These are phyloP conservation scores for Batillaria attramentaria DNA, from an alignment of 1,140 invertebrate species.

Conservation along the genomic window DNA sequence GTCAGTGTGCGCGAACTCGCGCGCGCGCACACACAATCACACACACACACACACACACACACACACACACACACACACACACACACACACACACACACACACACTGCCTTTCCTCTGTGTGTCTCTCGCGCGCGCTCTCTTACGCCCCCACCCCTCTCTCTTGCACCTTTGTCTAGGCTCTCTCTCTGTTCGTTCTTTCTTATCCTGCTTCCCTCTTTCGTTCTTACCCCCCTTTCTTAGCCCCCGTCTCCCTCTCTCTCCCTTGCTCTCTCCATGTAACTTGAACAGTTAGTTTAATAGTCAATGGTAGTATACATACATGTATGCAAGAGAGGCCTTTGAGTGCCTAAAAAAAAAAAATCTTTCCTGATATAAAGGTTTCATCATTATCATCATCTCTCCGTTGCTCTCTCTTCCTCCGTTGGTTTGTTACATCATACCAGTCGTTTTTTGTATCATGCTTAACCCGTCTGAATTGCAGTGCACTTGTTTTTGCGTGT, in stretches of 20 bases:
- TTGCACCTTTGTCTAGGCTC: background rate
- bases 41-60: background rate
- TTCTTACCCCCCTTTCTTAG: background rate
- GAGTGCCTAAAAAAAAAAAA: background rate
- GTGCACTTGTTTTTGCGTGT: conserved; percentile 16
- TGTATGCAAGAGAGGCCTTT: background rate
- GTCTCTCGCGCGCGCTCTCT: background rate
- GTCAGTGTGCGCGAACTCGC: no score
- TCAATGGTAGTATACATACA: background rate
- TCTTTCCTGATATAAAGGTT: background rate
- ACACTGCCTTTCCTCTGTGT: background rate
- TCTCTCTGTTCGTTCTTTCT: background rate
- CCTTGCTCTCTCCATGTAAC: background rate
- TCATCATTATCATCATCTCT: background rate
- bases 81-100: background rate
- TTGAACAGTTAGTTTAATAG: background rate
- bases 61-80: background rate
- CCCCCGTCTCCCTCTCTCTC: background rate
- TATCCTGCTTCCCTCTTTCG: background rate
- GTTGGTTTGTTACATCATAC: background rate
- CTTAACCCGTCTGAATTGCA: background rate
- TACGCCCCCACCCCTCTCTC: background rate
- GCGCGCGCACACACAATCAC: background rate
- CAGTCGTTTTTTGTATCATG: background rate
- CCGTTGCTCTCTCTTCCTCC: no score